These are phyloP conservation scores for Oscheius sp. DNA, from an alignment of 2,888 invertebrate species.

Conservation along the genomic window DNA sequence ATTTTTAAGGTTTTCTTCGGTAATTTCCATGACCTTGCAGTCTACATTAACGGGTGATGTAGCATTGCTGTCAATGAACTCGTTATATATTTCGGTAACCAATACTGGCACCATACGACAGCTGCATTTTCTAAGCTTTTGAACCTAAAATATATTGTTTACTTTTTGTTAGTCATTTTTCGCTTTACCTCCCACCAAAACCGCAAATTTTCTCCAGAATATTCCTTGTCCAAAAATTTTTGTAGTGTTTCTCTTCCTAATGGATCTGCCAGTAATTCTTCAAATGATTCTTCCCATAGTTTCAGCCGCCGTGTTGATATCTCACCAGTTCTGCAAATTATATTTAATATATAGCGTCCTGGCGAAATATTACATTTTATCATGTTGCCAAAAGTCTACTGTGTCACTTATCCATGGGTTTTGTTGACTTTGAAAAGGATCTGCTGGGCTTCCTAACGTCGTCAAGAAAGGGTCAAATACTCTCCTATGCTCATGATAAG, in stretches of 20 bases:
- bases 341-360: not conserved
- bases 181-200: slow-evolving; percentile 73
- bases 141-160: slow-evolving; percentile 71
- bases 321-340: slow-evolving; percentile 77
- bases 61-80: slow-evolving; percentile 91
- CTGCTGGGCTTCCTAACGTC: slow-evolving; percentile 80
- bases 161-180: too few species aligned
- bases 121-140: slow-evolving; percentile 87
- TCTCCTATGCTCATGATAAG: slow-evolving; percentile 82
- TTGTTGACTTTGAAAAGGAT: slow-evolving; percentile 73
- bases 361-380: slow-evolving; percentile 78
- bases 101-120: slow-evolving; percentile 84
- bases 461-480: slow-evolving; percentile 96
- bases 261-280: slow-evolving; percentile 90
- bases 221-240: slow-evolving; percentile 94
- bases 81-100: slow-evolving; percentile 79
- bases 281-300: slow-evolving; percentile 94
- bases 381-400: slow-evolving; percentile 95
- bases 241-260: slow-evolving; percentile 94
- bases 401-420: slow-evolving; percentile 97
- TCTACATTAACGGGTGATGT: slow-evolving; percentile 97
- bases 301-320: slow-evolving; percentile 90
- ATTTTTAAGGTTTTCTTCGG: slow-evolving; percentile 82
- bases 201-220: slow-evolving; percentile 97
- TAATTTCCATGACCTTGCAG: slow-evolving; percentile 85